Base-by-base conservation (phyloP, 2,888 invertebrate genomes). In the Gerris lacustris region DNA sequence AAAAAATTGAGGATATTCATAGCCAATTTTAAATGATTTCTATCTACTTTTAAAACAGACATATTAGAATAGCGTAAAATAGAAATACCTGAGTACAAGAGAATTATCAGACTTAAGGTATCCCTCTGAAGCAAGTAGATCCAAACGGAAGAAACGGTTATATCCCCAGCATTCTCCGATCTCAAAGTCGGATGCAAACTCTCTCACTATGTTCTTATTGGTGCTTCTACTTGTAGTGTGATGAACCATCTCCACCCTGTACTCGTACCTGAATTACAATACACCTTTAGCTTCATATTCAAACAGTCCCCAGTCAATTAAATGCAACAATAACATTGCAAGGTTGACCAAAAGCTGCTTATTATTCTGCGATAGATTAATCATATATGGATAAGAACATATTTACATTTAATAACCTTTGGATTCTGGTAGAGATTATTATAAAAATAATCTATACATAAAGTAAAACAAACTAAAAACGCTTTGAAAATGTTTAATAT, bases 151-250 rank as follows among this genome's bases (percentile, higher is more conserved):
- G 82, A 96, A 96, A 69, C 95, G 84, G 80, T 96, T 96, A 82
- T 95, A 96, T 0, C 95, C 95, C 95, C 95, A 96, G 79, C 95
- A 96, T 83, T 96, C 95, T 64, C 94, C 95, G 67, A 95, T 92
- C 82, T 95, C 95, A 82, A 96, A 96, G 82, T 95, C 95, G 0
- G 94, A 94, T 0, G 95, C 94, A 81, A 95, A 96, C 83, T 95
- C 95, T 62, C 95, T 85, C 44, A 94, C 92, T 75, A 96, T 94
- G 79, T 95, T 95, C 83, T 91, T 91, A 68, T 87, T 87, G 0
- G 87, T 85, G 78, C 94, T 93, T 64, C 89, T 84, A 0, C 91
- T 89, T 6, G 72, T 74, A 47, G 89, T 89, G 79, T 94, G 94
- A 80, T 96, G 94, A 69, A 96, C 88, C 95, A 96, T 94, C 83